Base-by-base conservation (phyloP, 2,113 vertebrate genomes). In the Aegithalos caudatus region DNA sequence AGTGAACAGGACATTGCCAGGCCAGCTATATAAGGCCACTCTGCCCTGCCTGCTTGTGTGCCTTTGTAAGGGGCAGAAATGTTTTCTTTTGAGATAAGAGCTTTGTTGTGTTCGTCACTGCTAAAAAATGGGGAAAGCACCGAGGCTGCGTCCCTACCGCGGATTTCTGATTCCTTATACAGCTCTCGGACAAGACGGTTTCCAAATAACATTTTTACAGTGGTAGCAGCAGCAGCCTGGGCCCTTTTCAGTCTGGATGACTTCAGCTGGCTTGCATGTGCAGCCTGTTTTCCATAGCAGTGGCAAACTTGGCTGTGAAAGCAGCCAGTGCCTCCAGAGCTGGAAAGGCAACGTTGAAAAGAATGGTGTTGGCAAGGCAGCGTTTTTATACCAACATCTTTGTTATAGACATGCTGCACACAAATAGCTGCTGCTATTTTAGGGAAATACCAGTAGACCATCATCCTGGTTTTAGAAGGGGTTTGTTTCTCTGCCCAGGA, bases 251-350 rank as follows among this genome's bases (percentile, higher is more conserved):
- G 94, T 54, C 58, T 22, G 25, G 11, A 73, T 97, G 96, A 97
- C 96, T 97, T 97, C 97, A 98, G 96, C 97, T 96, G 97, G 96
- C 95, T 92, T 77, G 90, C 92, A 50, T 73, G 81, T 79, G 95
- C 79, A 23, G 90, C 89, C 95, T 93, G 94, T 96, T 97, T 94
- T 97, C 96, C 96, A 97, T 72, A 95, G 96, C 85, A 16, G 97
- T 98, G 97, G 97, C 97, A 97, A 95, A 97, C 29, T 95, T 98
- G 98, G 98, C 98, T 96, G 98, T 77, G 97, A 98, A 97, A 96
- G 81, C 85, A 84, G 92, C 70, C 37, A 25, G 54, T 24, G 80
- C 84, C 94, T 98, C 97, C 97, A 97, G 78, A 96, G 83, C 96
- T 82, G 19, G 69, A 91, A 97, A 97, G 94, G 88, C 62, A 72